Conservation (phyloP, 2,797 vertebrate species). For the Tympanoctomys barrerae region DNA sequence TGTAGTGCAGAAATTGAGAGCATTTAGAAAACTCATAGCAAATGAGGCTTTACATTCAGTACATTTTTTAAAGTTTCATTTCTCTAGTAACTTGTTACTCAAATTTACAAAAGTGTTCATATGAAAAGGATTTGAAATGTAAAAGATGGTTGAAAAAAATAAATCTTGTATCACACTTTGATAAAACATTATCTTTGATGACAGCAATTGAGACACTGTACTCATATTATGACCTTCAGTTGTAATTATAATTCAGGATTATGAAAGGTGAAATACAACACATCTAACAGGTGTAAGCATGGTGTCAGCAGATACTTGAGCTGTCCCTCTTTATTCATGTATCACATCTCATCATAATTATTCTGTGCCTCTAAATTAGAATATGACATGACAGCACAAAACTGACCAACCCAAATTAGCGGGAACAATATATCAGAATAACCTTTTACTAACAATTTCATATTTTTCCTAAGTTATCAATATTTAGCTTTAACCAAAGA, state of each 20-base stretch:
- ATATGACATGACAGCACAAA: neutral
- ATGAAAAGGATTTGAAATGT: neutral
- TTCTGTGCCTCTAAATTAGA: neutral
- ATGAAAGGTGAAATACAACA: neutral
- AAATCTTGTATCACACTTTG: neutral
- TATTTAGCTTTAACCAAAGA: slow-evolving; percentile 21
- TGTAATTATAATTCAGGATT: slow-evolving; percentile 1
- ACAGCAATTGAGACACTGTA: neutral
- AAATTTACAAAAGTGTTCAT: slow-evolving; percentile 22
- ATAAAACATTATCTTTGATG: neutral
- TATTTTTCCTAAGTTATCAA: neutral
- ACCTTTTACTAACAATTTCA: neutral
- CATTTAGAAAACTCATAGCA: neutral
- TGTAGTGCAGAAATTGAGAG: neutral
- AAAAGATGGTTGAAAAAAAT: neutral
- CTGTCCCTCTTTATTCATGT: neutral
- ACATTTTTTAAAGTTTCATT: neutral
- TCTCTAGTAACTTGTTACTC: slow-evolving; percentile 26
- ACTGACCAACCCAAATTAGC: neutral
- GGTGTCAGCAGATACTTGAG: neutral
- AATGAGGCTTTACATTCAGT: neutral
- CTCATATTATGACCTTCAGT: neutral
- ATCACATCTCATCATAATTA: neutral
- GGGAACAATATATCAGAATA: neutral
- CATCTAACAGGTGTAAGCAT: neutral